Evolutionary conservation across 37 sponge, comb jelly and placozoan genomes (phyloP), one percentile per base, ranked within the genome.

Genomic region (Agelas oroides): DNA sequence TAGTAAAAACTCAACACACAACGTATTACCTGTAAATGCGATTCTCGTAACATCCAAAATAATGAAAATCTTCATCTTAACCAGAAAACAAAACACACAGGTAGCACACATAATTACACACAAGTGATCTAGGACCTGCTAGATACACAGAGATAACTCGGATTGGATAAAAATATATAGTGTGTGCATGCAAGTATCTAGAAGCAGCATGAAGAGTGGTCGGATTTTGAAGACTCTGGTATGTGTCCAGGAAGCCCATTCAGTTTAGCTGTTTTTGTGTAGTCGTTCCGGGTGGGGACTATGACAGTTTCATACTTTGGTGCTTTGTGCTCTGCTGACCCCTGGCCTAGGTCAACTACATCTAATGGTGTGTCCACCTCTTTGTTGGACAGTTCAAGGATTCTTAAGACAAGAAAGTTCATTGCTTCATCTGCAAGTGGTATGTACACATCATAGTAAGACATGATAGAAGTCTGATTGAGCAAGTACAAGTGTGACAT

Each of bases 381-480:
- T 28, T 19, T 16, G 21, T 33, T 38, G 30, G 84, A 74, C 25
- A 84, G 46, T 31, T 84, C 75, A 31, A 84, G 53, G 20, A 84
- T 84, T 46, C 53, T 74, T 39, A 3, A 23, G 28, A 84, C 74
- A 21, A 84, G 34, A 15, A 61, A 31, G 2, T 84, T 37, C 84
- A 84, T 84, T 24, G 84, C 84, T 30, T 75, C 84, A 64, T 27
- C 84, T 84, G 24, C 58, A 56, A 19, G 18, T n/a, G n/a, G n/a
- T n/a, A n/a, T n/a, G n/a, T n/a, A n/a, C n/a, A n/a, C n/a, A 56
- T 56, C n/a, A n/a, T n/a, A n/a, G n/a, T n/a, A n/a, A n/a, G n/a
- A n/a, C n/a, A n/a, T n/a, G n/a, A n/a, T n/a, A n/a, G n/a, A n/a
- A n/a, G n/a, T n/a, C n/a, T n/a, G n/a, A n/a, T n/a, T n/a, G n/a